Percentiles rank a stretch among this genome's conserved stretches.
Evolutionary conservation across 2,888 invertebrate species (phyloP).

Genomic region (Poecilobothrus nobilitatus): DNA sequence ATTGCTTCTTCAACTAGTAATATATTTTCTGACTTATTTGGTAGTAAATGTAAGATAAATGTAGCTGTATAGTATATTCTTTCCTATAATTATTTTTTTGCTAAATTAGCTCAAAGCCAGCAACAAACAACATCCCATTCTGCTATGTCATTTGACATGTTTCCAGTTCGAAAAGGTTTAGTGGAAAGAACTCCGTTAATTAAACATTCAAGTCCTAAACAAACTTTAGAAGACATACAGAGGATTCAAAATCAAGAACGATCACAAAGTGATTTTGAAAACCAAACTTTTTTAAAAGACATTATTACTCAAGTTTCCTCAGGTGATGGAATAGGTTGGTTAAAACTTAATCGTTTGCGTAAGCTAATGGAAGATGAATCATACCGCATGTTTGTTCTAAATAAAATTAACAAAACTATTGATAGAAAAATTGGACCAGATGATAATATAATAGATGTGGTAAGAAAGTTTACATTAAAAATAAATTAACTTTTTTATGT

Average conservation of each 20-base stretch:
- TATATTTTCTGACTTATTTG: conserved; percentile 92
- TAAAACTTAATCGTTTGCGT: conserved; percentile 83
- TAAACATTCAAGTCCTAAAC: conserved; percentile 64
- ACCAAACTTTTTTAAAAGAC: conserved; percentile 89
- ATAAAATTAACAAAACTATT: conserved; percentile 87
- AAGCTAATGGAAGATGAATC: conserved; percentile 99
- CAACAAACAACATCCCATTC: conserved; percentile 35
- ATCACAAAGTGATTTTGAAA: conserved; percentile 73
- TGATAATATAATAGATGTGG: conserved; percentile 96
- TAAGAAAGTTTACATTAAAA: conserved; percentile 48
- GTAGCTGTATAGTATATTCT: not conserved
- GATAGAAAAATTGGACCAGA: conserved; percentile 89
- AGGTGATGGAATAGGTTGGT: conserved; percentile 72
- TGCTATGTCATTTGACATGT: conserved; percentile 61
- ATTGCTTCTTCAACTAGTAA: conserved; percentile 86
- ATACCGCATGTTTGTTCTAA: conserved; percentile 89
- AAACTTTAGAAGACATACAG: conserved; percentile 58
- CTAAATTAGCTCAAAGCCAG: conserved; percentile 24
- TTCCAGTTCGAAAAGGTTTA: conserved; percentile 71
- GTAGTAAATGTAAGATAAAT: conserved; percentile 54
- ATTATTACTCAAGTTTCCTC: conserved; percentile 49
- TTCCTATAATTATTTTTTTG: not conserved
- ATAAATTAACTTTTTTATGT: not conserved
- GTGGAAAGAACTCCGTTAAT: conserved; percentile 86
- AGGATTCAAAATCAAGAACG: conserved; percentile 61